Conservation (phyloP, 1,140 invertebrate species). For the Penaeus japonicus region DNA sequence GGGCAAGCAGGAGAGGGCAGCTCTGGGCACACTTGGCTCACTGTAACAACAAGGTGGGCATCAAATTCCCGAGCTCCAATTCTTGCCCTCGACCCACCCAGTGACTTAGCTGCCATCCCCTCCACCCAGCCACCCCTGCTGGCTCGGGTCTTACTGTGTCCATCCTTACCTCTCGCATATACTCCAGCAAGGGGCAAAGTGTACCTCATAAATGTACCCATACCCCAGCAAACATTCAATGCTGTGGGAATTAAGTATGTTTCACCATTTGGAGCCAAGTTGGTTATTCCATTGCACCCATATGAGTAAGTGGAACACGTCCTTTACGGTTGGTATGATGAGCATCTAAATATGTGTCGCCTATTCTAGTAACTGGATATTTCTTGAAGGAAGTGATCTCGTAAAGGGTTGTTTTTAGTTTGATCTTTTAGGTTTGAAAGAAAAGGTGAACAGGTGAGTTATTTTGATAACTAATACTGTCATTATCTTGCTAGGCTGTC, state of each 20-base stretch:
- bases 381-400: no score
- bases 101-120: slow-evolving; percentile 63
- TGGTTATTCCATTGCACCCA: slow-evolving; percentile 57
- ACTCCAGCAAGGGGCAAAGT: slow-evolving; percentile 77
- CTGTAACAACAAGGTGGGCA: slow-evolving; percentile 48
- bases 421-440: no score
- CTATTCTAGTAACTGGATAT: no score
- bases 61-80: slow-evolving; percentile 78
- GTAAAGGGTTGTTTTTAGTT: no score
- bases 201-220: slow-evolving; percentile 85
- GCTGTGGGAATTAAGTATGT: slow-evolving; percentile 81
- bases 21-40: slow-evolving; percentile 26
- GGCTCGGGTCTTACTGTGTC: slow-evolving; percentile 45
- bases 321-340: not conserved
- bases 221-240: slow-evolving; percentile 79
- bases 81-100: slow-evolving; percentile 82
- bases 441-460: no score
- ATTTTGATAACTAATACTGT: no score
- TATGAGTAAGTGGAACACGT: slow-evolving; percentile 35
- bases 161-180: slow-evolving; percentile 78
- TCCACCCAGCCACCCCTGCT: slow-evolving; percentile 65
- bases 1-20: slow-evolving; percentile 42
- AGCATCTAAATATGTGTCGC: no score
- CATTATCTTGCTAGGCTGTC: no score
- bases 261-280: slow-evolving; percentile 86